Base-by-base conservation (phyloP, 2,113 vertebrate genomes). In the Tetraodon nigroviridis region DNA sequence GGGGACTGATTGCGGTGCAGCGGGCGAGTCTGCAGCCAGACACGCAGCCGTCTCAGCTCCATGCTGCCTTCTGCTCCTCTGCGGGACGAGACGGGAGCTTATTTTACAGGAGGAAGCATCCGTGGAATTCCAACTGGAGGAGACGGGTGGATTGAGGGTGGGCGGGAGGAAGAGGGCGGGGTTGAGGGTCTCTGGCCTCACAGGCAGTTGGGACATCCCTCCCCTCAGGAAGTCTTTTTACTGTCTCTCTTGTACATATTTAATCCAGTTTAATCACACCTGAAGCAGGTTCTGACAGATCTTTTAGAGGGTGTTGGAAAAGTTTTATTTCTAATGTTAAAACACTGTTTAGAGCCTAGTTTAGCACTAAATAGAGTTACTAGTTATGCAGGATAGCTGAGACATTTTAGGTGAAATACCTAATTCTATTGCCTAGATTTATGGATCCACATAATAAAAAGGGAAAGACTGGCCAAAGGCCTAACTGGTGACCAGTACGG, bases 51-150 rank as follows among this genome's bases (percentile, higher is more conserved):
- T 75, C 60, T 55, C 58, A 71, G 75, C 76, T 83, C 89, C 89
- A 90, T 89, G 80, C 61, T 86, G 76, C 37, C 82, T 64, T 89
- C 63, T 89, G 85, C 66, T 64, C 67, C 82, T 58, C 63, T 3
- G 41, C 41, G 78, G 71, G 73, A 72, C 22, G 42, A 75, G 64
- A 73, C 83, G 41, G 80, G 84, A 78, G 87, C 88, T 89, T 92
- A 93, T 93, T 93, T 93, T 91, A 91, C 89, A 83, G 81, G 54
- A 73, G 52, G 87, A 93, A 90, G 89, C 91, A 96, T 97, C 90
- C 91, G 87, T 83, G 92, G 94, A 93, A 96, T 95, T 88, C 78
- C 84, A 82, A 86, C 86, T 85, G 83, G 85, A 86, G 79, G 83
- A 87, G 53, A 78, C 49, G 73, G 61, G 67, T 69, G 73, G 68